phyloP scores from a whole-genome alignment of 1,140 invertebrate species.

The Drosophila equinoxialis region DNA sequence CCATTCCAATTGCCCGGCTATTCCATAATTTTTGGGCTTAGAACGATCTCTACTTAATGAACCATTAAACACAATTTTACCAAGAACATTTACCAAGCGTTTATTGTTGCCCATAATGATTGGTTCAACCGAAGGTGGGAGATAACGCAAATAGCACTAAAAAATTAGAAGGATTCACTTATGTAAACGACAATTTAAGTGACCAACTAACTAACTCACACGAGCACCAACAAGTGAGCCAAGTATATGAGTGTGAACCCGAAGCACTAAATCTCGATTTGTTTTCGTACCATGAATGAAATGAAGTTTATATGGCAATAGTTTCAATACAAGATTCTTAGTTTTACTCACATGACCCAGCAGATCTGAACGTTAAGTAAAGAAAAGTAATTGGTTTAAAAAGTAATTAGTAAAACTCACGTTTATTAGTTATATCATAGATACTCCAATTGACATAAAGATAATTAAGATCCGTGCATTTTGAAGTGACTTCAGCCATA shows the following conservation, averaged over 20 bases:
- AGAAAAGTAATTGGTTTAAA: not conserved
- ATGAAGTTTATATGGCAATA: slow-evolving; percentile 1
- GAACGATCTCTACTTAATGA: slow-evolving; percentile 2
- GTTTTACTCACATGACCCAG: not conserved
- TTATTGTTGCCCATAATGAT: slow-evolving; percentile 19
- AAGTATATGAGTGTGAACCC: not conserved
- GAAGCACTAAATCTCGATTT: not conserved
- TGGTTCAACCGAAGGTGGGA: not conserved
- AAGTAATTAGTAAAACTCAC: slow-evolving; percentile 12
- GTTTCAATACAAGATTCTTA: not conserved
- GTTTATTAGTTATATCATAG: slow-evolving; percentile 23
- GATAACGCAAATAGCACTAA: slow-evolving; percentile 35
- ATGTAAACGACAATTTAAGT: not conserved
- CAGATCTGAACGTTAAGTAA: slow-evolving; percentile 5
- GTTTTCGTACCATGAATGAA: not conserved
- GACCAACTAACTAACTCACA: slow-evolving; percentile 30
- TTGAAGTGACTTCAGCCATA: not conserved
- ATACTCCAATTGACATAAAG: slow-evolving; percentile 26
- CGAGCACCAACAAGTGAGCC: slow-evolving; percentile 18
- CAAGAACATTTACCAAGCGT: slow-evolving; percentile 19
- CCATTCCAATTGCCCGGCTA: not conserved
- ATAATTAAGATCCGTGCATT: not conserved
- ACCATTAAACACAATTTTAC: slow-evolving; percentile 5
- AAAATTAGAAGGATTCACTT: not conserved
- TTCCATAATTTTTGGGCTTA: rapidly evolving